Evolutionary conservation across 2,888 invertebrate species (phyloP), one percentile per base, ranked within the genome.

Genomic region (Sesia apiformis): DNA sequence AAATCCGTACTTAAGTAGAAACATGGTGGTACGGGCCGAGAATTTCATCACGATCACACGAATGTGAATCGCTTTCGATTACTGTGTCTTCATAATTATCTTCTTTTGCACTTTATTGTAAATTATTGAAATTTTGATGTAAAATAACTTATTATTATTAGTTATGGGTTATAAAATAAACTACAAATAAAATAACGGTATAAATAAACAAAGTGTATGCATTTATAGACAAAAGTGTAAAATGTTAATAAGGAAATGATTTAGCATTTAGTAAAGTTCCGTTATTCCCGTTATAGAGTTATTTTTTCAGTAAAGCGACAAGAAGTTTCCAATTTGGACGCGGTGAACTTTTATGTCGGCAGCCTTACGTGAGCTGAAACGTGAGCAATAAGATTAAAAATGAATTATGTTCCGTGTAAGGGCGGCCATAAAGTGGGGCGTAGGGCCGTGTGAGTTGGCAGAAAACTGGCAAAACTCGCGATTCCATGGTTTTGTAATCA

Each of bases 321-420:
- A 71, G 76, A 79, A 72, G 73, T 78, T 83, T 78, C 81, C 84
- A 84, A 84, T 85, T 85, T 78, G 74, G 72, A 72, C 74, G 74
- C 71, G 76, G 80, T 76, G 76, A 82, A 84, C 81, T 87, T 87
- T 86, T 86, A 87, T 81, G 85, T 81, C 78, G 78, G 75, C 74
- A 71, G 76, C 74, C 70, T 79, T 82, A 87, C 86, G 86, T 87
- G 86, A 85, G 78, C 76, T 79, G 86, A 84, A 85, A 84, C 78
- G 77, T 74, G 76, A 84, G 83, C 78, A 78, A 84, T 81, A 75
- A 81, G 82, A 84, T 85, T 86, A 83, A 84, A 86, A 83, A 85
- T 85, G 81, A 85, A 85, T 84, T 82, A 84, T 80, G 77, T 78
- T 76, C 65, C 63, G 74, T 71, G 69, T 72, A 72, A 77, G 72